phyloP scores from a whole-genome alignment of 2,888 invertebrate genomes.

The Eilema caniola region DNA sequence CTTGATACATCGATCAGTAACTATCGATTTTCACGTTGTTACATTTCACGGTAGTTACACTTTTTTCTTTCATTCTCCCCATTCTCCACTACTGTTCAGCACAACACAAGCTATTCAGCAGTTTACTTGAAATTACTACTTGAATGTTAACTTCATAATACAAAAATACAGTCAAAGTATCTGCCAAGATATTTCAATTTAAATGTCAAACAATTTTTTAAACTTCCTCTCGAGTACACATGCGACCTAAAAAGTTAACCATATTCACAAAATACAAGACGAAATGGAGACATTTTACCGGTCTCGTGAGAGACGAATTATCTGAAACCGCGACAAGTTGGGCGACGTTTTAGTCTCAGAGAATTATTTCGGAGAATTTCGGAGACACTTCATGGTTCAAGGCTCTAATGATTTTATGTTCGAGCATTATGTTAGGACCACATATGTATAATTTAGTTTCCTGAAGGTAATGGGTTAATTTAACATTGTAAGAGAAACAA shows the following conservation, averaged over 20 bases:
- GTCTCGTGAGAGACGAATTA: conserved; percentile 16
- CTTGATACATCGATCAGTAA: too few relatives aligned
- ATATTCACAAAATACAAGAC: background rate
- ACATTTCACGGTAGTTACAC: too few relatives aligned
- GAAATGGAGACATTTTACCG: conserved; percentile 15
- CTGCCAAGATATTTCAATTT: too few relatives aligned
- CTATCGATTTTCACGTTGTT: too few relatives aligned
- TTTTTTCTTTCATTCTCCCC: too few relatives aligned
- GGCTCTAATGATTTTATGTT: conserved; percentile 13
- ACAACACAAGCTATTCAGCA: too few relatives aligned
- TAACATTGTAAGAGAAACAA: conserved; percentile 7
- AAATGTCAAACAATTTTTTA: too few relatives aligned
- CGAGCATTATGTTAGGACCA: conserved; percentile 7
- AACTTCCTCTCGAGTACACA: too few relatives aligned
- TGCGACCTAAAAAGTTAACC: background rate
- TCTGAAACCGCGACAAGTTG: conserved; percentile 18
- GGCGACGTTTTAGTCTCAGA: conserved; percentile 18
- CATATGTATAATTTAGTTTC: conserved; percentile 14
- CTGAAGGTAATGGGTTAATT: conserved; percentile 11
- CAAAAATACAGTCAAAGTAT: too few relatives aligned
- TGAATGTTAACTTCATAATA: too few relatives aligned
- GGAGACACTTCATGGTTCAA: conserved; percentile 7
- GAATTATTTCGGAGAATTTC: conserved; percentile 21
- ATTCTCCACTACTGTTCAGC: too few relatives aligned
- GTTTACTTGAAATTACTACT: too few relatives aligned